These are phyloP conservation scores for Panopea generosa DNA, from an alignment of 2,888 invertebrate species.

Conservation along the genomic window DNA sequence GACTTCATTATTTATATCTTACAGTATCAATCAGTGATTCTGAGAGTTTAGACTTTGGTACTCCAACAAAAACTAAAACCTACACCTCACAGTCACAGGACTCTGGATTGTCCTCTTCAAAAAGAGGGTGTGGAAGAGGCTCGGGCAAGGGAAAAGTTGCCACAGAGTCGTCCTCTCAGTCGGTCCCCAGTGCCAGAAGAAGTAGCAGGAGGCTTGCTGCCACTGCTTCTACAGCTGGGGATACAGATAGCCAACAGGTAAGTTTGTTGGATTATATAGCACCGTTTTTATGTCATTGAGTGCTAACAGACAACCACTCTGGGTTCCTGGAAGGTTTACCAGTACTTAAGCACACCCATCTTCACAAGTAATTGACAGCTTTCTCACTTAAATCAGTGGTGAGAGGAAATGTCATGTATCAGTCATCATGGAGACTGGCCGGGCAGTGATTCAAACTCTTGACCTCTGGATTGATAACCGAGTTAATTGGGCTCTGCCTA, in stretches of 20 bases:
- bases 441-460: no score
- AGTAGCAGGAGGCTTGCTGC: conserved; percentile 23
- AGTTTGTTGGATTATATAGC: no score
- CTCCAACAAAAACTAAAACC: conserved; percentile 43
- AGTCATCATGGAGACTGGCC: neutral
- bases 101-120: neutral
- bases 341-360: no score
- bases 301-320: no score
- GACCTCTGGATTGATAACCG: no score
- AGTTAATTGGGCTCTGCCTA: no score
- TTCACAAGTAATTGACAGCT: no score
- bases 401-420: neutral
- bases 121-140: conserved; percentile 19
- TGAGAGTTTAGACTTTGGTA: conserved; percentile 70
- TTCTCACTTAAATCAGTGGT: no score
- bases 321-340: no score
- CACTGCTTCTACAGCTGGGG: neutral
- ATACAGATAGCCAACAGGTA: neutral
- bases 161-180: conserved; percentile 8
- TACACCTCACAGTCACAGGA: neutral
- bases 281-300: no score
- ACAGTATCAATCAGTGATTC: conserved; percentile 58
- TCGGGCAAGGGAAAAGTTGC: conserved; percentile 10
- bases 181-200: conserved; percentile 18
- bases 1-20: no score